These are phyloP conservation scores for Chelonus insularis DNA, from an alignment of 1,140 invertebrate species.

Conservation along the genomic window DNA sequence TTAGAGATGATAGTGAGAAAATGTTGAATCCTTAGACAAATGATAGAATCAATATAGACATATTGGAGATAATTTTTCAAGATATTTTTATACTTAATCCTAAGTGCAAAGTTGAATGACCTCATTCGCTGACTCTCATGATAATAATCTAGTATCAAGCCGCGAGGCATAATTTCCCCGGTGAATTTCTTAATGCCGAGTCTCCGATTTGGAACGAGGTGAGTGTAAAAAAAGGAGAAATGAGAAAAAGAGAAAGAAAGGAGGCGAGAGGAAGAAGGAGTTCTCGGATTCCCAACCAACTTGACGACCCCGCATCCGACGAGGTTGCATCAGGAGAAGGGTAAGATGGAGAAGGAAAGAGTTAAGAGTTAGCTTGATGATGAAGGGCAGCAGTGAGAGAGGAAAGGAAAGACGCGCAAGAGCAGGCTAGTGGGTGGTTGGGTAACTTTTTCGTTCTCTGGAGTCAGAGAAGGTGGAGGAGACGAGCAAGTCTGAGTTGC, in stretches of 20 bases:
- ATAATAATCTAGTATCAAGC: constrained; percentile 17
- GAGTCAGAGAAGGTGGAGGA: constrained; percentile 28
- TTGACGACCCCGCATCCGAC: constrained; percentile 27
- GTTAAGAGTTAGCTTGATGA: constrained; percentile 57
- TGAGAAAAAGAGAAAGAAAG: constrained; percentile 9
- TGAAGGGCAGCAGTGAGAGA: constrained; percentile 37
- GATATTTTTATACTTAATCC: neutral
- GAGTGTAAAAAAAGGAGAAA: constrained; percentile 12
- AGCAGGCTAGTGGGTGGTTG: neutral
- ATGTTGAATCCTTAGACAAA: no score
- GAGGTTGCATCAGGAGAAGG: constrained; percentile 11
- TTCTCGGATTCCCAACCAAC: constrained; percentile 28
- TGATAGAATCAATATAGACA: no score
- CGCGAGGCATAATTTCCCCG: constrained; percentile 25
- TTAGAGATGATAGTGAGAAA: no score
- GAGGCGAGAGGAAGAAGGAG: constrained; percentile 29
- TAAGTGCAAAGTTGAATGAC: neutral
- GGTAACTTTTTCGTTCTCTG: neutral
- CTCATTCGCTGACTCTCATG: constrained; percentile 6
- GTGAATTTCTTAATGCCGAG: constrained; percentile 23
- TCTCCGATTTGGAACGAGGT: constrained; percentile 19
- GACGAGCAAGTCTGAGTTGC: constrained; percentile 52
- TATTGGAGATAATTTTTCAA: no score
- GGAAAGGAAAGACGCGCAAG: constrained; percentile 28
- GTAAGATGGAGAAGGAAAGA: constrained; percentile 48